phyloP scores from a whole-genome alignment of 2,888 invertebrate genomes.

The Phasia obesa region DNA sequence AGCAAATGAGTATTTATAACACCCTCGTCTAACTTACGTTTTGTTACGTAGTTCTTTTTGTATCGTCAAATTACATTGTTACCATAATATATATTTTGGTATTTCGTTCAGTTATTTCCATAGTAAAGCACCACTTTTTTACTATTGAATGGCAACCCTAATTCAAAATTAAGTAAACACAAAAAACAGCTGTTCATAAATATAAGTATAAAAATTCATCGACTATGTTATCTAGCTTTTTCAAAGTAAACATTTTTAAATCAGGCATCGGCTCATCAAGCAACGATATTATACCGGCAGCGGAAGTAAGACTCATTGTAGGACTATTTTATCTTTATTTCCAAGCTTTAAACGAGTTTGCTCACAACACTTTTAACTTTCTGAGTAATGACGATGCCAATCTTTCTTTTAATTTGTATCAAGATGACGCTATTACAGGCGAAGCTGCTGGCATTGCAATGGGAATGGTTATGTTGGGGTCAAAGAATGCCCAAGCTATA shows the following conservation, averaged over 20 bases:
- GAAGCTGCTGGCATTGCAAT: constrained; percentile 99
- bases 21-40: too few species aligned
- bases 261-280: constrained; percentile 97
- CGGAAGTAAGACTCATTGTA: constrained; percentile 84
- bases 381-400: constrained; percentile 37
- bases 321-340: neutral
- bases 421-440: constrained; percentile 99
- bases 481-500: constrained; percentile 93
- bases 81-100: too few species aligned
- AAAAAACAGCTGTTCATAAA: too few species aligned
- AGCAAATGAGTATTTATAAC: too few species aligned
- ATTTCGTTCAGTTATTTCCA: too few species aligned
- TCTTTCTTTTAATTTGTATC: constrained; percentile 91
- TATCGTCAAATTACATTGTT: too few species aligned
- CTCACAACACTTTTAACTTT: neutral
- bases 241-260: constrained; percentile 95
- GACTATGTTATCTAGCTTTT: constrained; percentile 95
- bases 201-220: constrained; percentile 99
- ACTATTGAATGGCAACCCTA: too few species aligned
- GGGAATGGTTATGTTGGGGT: constrained; percentile 99
- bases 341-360: neutral
- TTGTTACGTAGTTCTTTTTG: too few species aligned
- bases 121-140: too few species aligned
- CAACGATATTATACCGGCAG: constrained; percentile 96
- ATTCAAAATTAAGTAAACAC: too few species aligned